Base-by-base conservation (phyloP, 1,140 invertebrate genomes). In the Ylistrum balloti region DNA sequence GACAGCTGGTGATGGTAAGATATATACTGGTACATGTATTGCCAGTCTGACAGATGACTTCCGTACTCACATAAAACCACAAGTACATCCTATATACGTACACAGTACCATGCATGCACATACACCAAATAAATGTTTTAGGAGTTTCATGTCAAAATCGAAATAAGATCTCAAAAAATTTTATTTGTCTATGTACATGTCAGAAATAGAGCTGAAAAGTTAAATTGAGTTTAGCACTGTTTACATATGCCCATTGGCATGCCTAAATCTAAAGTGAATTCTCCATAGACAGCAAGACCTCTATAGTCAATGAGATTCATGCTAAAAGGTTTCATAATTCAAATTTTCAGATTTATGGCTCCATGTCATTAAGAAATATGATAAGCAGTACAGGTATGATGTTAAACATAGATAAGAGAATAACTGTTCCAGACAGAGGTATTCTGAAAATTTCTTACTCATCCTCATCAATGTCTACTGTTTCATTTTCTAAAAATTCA, bases 381-480 rank as follows among this genome's bases (percentile, higher is more conserved):
- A 7, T 38, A 7, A 38, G 35, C 5, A 38, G 35, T 13, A 38
- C 13, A 7, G 5, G 35, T 45, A 15, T 45, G 9, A 13, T 45
- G 9, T 48, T 48, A 48, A 48, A 13, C 11, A 48, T 2, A 74
- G 1, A 28, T 74, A 28, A 28, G 56, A 45, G 56, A 74, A 74
- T 74, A n/a, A 17, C 28, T 74, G 56, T 74, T 17, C 56, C 56
- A 74, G n/a, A 74, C 28, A 28, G 5, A 74, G 13, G 56, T 17
- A 74, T 74, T 74, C 45, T 74, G 1, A 74, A 74, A 28, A 28
- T 74, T n/a, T n/a, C 56, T 74, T 74, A 74, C 56, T 74, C 56
- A 74, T 74, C 56, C 56, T 74, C 56, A 74, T 74, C 56, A 74
- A 74, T n/a, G n/a, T 74, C 56, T 28, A 45, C 41, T 13, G 56